Percentiles rank a stretch among this genome's conserved stretches.
Conservation (phyloP, 2,797 vertebrate genomes). For the Rhabdomys pumilio region DNA sequence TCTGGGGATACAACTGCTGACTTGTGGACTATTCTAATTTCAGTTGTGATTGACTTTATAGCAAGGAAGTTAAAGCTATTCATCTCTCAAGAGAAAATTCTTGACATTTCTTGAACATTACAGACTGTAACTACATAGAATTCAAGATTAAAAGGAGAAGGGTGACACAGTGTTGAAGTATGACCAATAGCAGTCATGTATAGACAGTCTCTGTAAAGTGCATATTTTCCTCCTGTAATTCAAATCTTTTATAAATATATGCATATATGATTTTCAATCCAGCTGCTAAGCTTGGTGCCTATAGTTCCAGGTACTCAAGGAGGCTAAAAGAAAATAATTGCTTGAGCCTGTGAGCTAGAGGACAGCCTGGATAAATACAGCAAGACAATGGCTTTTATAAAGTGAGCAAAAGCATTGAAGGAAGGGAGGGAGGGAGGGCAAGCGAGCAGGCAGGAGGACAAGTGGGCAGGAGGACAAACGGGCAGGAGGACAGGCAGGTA, state of each 20-base stretch:
- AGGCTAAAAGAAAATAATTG: neutral
- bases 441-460: neutral
- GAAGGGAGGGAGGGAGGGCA: neutral
- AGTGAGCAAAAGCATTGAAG: neutral
- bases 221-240: conserved; percentile 40
- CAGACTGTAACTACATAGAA: conserved; percentile 26
- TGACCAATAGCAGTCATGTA: neutral
- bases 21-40: conserved; percentile 64
- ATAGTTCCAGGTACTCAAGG: neutral
- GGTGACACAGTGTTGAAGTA: neutral
- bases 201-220: neutral
- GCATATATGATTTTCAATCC: neutral
- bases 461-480: neutral
- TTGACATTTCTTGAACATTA: conserved; percentile 46
- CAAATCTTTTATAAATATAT: conserved; percentile 21
- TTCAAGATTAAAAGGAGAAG: conserved; percentile 18
- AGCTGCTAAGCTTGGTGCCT: neutral
- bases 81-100: conserved; percentile 57
- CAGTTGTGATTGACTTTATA: conserved; percentile 19
- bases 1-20: conserved; percentile 7
- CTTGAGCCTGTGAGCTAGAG: neutral
- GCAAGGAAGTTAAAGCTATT: conserved; percentile 59
- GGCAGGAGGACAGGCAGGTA: neutral
- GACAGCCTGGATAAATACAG: neutral
- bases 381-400: neutral